Conservation (phyloP, 2,888 invertebrate species). For the Synanthedon andrenaeformis region DNA sequence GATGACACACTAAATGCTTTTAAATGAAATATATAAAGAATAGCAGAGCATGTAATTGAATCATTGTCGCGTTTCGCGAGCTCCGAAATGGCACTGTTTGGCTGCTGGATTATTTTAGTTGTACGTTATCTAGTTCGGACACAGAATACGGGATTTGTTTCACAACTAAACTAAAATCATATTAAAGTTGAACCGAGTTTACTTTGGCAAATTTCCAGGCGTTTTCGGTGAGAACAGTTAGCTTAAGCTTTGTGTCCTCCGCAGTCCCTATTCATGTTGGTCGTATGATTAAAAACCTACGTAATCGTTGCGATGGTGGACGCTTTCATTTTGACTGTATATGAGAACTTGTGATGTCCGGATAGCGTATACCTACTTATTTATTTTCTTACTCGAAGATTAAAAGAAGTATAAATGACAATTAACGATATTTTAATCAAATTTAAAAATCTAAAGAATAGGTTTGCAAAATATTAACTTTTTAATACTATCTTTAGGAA, state of each 20-base stretch:
- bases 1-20: not conserved
- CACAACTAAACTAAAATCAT: constrained; percentile 51
- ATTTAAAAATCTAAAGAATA: no score
- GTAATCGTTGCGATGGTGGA: not conserved
- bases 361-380: no score
- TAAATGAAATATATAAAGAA: not conserved
- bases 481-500: no score
- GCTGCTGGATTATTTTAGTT: constrained; percentile 1
- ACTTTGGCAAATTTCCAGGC: constrained; percentile 48
- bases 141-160: constrained; percentile 40
- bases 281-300: not conserved
- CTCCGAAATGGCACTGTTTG: constrained; percentile 2
- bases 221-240: constrained; percentile 25
- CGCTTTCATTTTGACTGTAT: no score
- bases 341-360: not conserved
- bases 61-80: not conserved
- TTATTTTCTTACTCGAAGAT: no score
- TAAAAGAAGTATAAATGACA: no score
- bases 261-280: not conserved
- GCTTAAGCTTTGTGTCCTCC: not conserved
- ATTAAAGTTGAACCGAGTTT: constrained; percentile 48
- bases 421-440: no score
- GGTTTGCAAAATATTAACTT: no score
- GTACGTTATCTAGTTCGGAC: constrained; percentile 19
- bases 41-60: not conserved